A percentile compares a stretch with the other conserved stretches of the same genome.
These are phyloP conservation scores for Acanthornis magna DNA, from an alignment of 2,797 vertebrate species.

Conservation along the genomic window DNA sequence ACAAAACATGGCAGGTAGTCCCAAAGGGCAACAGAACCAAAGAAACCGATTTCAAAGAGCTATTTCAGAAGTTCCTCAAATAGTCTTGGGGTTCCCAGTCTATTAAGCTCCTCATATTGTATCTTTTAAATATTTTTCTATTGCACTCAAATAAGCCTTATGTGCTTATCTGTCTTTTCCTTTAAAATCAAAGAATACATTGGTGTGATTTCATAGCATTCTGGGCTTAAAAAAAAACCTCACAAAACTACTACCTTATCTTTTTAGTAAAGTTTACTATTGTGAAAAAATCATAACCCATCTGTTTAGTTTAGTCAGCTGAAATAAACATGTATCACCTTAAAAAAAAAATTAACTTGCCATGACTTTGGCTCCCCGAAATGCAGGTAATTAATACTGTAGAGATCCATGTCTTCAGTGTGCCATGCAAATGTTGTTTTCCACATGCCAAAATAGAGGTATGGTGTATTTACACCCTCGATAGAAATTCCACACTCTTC, in stretches of 20 bases:
- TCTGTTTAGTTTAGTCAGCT: background rate
- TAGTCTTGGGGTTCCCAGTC: background rate
- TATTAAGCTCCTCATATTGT: background rate
- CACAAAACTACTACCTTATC: background rate
- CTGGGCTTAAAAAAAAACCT: background rate
- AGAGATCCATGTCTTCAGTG: constrained; percentile 98
- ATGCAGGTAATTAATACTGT: constrained; percentile 98
- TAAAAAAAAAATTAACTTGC: constrained; percentile 76
- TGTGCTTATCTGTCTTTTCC: background rate
- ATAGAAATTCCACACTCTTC: constrained; percentile 96
- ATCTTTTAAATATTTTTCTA: background rate
- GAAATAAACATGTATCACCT: background rate
- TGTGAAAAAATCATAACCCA: background rate
- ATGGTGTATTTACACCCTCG: constrained; percentile 96
- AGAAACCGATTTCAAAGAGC: background rate
- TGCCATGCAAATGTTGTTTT: constrained; percentile 99
- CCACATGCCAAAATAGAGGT: constrained; percentile 99
- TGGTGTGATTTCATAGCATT: background rate
- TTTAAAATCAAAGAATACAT: background rate
- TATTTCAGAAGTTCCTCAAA: background rate
- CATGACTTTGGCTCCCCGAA: constrained; percentile 98
- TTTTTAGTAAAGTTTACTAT: background rate
- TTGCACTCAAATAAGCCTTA: background rate
- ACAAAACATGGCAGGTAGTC: background rate
- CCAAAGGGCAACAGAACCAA: background rate